These are phyloP conservation scores for Microtus montanus DNA, from an alignment of 2,113 vertebrate species.

Conservation along the genomic window DNA sequence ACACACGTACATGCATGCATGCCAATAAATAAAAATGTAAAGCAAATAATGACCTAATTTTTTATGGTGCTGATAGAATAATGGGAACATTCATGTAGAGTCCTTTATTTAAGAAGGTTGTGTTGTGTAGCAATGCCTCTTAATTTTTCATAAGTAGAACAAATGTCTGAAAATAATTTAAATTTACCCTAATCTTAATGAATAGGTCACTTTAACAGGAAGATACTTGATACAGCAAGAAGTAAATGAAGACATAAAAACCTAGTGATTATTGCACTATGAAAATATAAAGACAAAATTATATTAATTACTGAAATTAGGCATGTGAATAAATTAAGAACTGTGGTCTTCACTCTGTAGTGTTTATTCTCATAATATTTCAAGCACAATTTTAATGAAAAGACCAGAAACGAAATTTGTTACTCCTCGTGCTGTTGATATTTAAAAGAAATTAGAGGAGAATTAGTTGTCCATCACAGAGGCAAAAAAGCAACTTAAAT, in stretches of 20 bases:
- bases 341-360: background rate
- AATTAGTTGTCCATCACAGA: background rate
- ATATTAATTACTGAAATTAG: background rate
- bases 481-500: background rate
- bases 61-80: background rate
- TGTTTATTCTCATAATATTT: background rate
- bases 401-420: background rate
- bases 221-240: background rate
- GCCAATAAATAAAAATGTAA: background rate
- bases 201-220: background rate
- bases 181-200: background rate
- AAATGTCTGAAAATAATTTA: background rate
- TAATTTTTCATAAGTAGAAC: background rate
- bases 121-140: background rate
- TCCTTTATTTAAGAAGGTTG: background rate
- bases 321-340: background rate
- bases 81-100: background rate
- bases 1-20: background rate
- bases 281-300: background rate
- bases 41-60: background rate
- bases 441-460: background rate
- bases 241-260: background rate
- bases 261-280: background rate
- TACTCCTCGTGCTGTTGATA: background rate
- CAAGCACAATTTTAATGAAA: background rate